phyloP scores from a whole-genome alignment of 2,797 vertebrate genomes.

The Microctenopoma stevenorrisi region DNA sequence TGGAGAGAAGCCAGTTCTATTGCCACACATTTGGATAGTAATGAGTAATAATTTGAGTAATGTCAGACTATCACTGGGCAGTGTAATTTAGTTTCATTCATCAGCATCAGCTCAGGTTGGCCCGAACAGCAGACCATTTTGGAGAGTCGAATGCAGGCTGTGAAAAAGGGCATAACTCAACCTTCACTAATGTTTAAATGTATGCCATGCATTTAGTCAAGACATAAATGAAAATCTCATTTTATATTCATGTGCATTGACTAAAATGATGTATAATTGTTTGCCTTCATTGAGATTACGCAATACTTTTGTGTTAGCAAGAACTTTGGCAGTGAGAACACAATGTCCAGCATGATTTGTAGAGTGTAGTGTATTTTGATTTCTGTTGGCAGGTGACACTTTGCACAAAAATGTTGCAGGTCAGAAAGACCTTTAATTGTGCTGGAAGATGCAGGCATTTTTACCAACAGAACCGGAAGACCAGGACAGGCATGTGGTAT shows the following conservation, averaged over 20 bases:
- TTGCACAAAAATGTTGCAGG: not conserved
- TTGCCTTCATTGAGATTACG: not conserved
- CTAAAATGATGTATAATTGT: no score
- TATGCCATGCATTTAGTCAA: not conserved
- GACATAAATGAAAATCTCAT: not conserved
- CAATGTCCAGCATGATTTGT: no score
- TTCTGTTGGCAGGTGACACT: slow-evolving; percentile 4
- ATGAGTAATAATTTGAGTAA: slow-evolving; percentile 36
- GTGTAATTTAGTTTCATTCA: slow-evolving; percentile 4
- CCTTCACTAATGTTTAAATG: slow-evolving; percentile 13
- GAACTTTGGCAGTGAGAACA: not conserved
- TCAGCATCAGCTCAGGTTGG: slow-evolving; percentile 14
- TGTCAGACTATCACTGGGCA: slow-evolving; percentile 1
- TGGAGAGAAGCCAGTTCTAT: slow-evolving; percentile 36
- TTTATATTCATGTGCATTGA: no score
- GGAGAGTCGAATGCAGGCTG: not conserved
- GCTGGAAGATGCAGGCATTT: not conserved
- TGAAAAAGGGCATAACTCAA: no score
- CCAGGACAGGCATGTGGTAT: no score
- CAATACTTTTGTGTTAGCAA: not conserved
- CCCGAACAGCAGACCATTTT: not conserved
- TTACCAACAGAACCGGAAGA: no score
- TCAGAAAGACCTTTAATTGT: not conserved
- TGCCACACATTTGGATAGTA: slow-evolving; percentile 32
- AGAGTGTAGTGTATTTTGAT: not conserved